phyloP scores from a whole-genome alignment of 2,797 vertebrate species.

The Enteromius argenteus region DNA sequence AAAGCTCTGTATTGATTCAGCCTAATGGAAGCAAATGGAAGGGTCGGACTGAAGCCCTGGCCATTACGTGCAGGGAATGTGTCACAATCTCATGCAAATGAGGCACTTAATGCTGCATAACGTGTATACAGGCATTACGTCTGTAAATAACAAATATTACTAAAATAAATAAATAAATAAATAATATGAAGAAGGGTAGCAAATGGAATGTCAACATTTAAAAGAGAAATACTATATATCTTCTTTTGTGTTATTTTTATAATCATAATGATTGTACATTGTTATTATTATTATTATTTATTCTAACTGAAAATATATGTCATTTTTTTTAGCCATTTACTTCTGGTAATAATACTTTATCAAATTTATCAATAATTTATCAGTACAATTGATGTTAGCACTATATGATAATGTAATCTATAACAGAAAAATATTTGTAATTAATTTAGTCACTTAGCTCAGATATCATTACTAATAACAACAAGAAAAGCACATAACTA shows the following conservation, averaged over 20 bases:
- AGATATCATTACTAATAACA: background rate
- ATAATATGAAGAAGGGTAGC: background rate
- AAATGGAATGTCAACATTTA: background rate
- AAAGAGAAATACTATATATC: background rate
- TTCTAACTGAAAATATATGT: background rate
- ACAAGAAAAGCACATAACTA: too few species aligned
- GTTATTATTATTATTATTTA: background rate
- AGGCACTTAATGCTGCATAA: background rate
- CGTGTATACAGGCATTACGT: background rate
- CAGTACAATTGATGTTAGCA: background rate
- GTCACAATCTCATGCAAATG: conserved; percentile 36
- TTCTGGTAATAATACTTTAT: background rate
- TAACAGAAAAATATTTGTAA: background rate
- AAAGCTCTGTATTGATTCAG: conserved; percentile 50
- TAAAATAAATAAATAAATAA: background rate
- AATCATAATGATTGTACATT: background rate
- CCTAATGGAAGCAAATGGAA: conserved; percentile 44
- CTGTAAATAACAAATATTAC: background rate
- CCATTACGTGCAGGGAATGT: conserved; percentile 2
- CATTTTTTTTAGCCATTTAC: background rate
- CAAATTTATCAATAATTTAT: too few species aligned
- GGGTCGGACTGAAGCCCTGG: conserved; percentile 4
- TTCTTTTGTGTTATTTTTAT: background rate
- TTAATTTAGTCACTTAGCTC: background rate
- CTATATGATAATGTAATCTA: background rate